These are phyloP conservation scores for Thecocarcelia acutangulata DNA, from an alignment of 2,888 invertebrate species.

Conservation along the genomic window DNA sequence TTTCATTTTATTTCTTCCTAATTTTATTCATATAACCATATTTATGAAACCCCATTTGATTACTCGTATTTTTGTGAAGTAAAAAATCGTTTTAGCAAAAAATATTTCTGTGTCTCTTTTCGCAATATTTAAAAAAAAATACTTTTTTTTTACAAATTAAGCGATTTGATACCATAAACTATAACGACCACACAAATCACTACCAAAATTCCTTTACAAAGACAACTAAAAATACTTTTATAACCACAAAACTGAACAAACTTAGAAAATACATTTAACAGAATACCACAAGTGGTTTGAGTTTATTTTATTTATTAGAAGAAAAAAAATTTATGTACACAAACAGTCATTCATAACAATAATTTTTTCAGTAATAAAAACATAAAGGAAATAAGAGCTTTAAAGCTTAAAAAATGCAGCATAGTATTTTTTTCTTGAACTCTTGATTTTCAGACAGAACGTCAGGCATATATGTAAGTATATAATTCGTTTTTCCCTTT, in stretches of 20 bases:
- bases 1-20: no score
- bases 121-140: constrained; percentile 8
- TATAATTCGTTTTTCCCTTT: constrained; percentile 3
- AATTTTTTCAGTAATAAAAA: constrained; percentile 15
- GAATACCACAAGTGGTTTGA: constrained; percentile 65
- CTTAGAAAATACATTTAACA: constrained; percentile 17
- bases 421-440: constrained; percentile 40
- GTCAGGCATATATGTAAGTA: constrained; percentile 34
- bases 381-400: constrained; percentile 42
- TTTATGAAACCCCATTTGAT: no score
- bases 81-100: no score
- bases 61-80: no score
- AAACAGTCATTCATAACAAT: constrained; percentile 34
- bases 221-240: constrained; percentile 54
- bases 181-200: constrained; percentile 71
- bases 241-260: constrained; percentile 2
- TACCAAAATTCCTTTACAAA: constrained; percentile 36
- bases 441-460: constrained; percentile 43
- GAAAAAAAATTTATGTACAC: constrained; percentile 26
- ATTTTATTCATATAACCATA: no score
- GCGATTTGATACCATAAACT: constrained; percentile 70
- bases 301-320: constrained; percentile 16
- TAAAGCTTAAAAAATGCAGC: constrained; percentile 50
- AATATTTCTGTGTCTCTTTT: constrained; percentile 8
- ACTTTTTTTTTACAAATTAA: constrained; percentile 58